Evolutionary conservation across 2,888 invertebrate genomes (phyloP), one percentile per base, ranked within the genome.

Genomic region (Tryphoninae sp.): DNA sequence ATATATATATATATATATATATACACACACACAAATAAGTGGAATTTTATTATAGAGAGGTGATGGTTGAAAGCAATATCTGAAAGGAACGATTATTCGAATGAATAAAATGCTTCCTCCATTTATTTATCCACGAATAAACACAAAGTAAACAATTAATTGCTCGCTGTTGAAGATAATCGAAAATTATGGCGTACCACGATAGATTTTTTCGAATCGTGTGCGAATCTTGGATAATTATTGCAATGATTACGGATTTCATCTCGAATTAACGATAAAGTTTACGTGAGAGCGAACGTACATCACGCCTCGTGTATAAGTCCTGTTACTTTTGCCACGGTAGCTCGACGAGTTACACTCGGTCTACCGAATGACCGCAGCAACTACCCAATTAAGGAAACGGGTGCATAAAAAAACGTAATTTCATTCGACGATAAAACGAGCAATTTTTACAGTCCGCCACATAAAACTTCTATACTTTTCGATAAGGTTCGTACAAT

Each of bases 381-480:
- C 13, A 33, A 58, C 59, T 59, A 23, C 26, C 76, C 68, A 78
- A 67, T 67, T 73, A 67, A 73, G n/a, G 16, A 61, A 73, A 53
- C 23, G 19, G 19, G 78, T 73, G 53, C 67, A 55, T 61, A 67
- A 78, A 78, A 73, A 58, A 78, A 58, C 45, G 53, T 62, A 23
- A 68, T 67, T 73, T 53, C 71, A 22, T 68, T 59, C 26, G 72
- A 58, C 65, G 67, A 65, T 78, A 51, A 78, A 78, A 72, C 40
- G 2, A 61, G 59, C 67, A 49, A n/a, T n/a, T 53, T 19, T 53
- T 53, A 16, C 53, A 53, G n/a, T 53, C 8, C 7, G 53, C 9
- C 45, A 45, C 45, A 53, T 53, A 53, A 33, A 16, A 53, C 19
- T 19, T 16, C 19, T 26, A 49, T 49, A 13, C n/a, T 49, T 49